Evolutionary conservation across 1,140 invertebrate genomes (phyloP), one percentile per base, ranked within the genome.

Genomic region (Chironomus tepperi): DNA sequence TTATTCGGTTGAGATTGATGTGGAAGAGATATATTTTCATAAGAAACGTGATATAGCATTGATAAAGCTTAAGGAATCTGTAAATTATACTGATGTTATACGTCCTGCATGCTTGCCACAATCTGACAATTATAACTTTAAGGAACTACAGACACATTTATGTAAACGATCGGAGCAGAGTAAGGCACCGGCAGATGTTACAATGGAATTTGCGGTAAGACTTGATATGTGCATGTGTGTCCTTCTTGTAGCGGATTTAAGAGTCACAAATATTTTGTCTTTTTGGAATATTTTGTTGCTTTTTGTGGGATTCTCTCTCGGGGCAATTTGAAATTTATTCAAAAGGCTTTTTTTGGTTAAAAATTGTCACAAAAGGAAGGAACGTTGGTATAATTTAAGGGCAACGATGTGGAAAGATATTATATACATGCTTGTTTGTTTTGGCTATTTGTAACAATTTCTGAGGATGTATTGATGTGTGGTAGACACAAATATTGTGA

Each of bases 101-200:
- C 73, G 73, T 8, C 73, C 73, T 7, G 73, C 73, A 73, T 73
- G 73, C 18, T 42, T 73, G 16, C 73, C 73, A 18, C 19, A 19
- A 70, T 70, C 65, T 70, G 65, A 70, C 10, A 21, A 16, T 12
- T 70, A 70, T 19, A 70, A 70, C 18, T 70, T 70, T 70, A 70
- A 70, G 19, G 65, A 70, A 19, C 19, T 70, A 2, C n/a, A 70
- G 18, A 8, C 65, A 19, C 65, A 70, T 18, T 18, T 70, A 16
- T 70, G 65, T 70, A 70, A 70, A 21, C 65, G 65, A 3, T 70
- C 65, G 19, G 3, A 57, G 5, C 65, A 70, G 3, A 16, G 8
- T 5, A 70, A 70, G 18, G 9, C 65, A 70, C 65, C 65, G 6
- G 65, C 65, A 18, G 65, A 70, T 8, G 65, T 70, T 70, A 70